phyloP scores from a whole-genome alignment of 2,797 vertebrate species.

The Apogon hyalosoma region DNA sequence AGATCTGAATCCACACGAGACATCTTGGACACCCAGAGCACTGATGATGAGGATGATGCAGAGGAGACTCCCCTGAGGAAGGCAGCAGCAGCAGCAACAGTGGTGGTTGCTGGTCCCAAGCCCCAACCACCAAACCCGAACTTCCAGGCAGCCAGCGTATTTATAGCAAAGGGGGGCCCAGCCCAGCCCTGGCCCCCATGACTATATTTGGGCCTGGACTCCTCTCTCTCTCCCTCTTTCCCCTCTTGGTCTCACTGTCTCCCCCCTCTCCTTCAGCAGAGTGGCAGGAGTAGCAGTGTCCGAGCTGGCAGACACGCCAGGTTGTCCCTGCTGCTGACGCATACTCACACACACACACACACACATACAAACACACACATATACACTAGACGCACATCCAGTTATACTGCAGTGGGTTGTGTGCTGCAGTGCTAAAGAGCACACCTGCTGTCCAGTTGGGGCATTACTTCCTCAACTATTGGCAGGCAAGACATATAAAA shows the following conservation, averaged over 20 bases:
- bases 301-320: conserved; percentile 55
- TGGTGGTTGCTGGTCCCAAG: conserved; percentile 69
- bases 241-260: conserved; percentile 37
- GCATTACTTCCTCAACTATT: conserved; percentile 52
- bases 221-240: conserved; percentile 33
- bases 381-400: conserved; percentile 27
- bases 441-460: conserved; percentile 74
- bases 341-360: conserved; percentile 34
- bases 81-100: conserved; percentile 67
- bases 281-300: conserved; percentile 78
- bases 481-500: neutral
- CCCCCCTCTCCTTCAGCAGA: conserved; percentile 63
- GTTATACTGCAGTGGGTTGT: conserved; percentile 70
- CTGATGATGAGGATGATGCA: conserved; percentile 49
- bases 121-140: conserved; percentile 88
- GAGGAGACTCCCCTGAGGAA: conserved; percentile 74
- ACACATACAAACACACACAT: conserved; percentile 37
- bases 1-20: conserved; percentile 95
- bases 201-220: conserved; percentile 89
- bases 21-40: conserved; percentile 80
- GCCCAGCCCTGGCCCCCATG: conserved; percentile 81
- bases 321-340: conserved; percentile 65
- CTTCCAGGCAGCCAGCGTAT: conserved; percentile 82
- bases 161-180: conserved; percentile 84
- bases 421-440: conserved; percentile 79